Evolutionary conservation across 2,113 vertebrate genomes (phyloP), one percentile per base, ranked within the genome.

Genomic region (Taurulus bubalis): DNA sequence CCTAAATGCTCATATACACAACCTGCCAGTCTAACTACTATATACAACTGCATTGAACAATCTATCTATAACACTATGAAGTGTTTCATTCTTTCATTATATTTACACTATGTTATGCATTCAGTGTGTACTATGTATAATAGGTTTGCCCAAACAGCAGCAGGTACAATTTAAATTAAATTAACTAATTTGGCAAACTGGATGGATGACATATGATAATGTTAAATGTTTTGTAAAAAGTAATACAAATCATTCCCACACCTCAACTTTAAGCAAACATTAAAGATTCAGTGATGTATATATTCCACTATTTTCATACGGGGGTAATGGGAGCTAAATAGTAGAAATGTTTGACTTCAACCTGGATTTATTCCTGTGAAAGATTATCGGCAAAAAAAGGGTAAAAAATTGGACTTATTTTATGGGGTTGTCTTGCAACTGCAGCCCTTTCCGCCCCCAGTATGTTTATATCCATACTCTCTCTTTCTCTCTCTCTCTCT

Each of bases 401-500:
- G 14, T 45, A 16, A 66, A 55, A 42, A 16, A 26, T 7, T 11
- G 8, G 12, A 59, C 8, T 18, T 77, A 11, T 56, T 56, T 32
- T 0, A 6, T 18, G 6, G 3, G 8, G 12, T 8, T 32, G 20
- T 28, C 30, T 38, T 38, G 3, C 4, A 47, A 32, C 15, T 49
- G 15, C 49, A 42, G 22, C 5, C 20, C 15, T 56, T 63, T 28
- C 18, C 24, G 40, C n/a, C 67, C 15, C 6, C 16, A 70, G 14
- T 40, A 18, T 51, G 22, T 68, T 66, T 62, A 6, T 56, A 30
- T n/a, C n/a, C n/a, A n/a, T n/a, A n/a, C n/a, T n/a, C 62, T 59
- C 59, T 47, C 56, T 53, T 89, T 89, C 87, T 91, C 94, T 94
- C 85, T 89, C 94, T 94, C 49, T 30, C 51, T 63, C 53, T 49